Base-by-base conservation (phyloP, 2,113 vertebrate genomes). In the Callaeas wilsoni region DNA sequence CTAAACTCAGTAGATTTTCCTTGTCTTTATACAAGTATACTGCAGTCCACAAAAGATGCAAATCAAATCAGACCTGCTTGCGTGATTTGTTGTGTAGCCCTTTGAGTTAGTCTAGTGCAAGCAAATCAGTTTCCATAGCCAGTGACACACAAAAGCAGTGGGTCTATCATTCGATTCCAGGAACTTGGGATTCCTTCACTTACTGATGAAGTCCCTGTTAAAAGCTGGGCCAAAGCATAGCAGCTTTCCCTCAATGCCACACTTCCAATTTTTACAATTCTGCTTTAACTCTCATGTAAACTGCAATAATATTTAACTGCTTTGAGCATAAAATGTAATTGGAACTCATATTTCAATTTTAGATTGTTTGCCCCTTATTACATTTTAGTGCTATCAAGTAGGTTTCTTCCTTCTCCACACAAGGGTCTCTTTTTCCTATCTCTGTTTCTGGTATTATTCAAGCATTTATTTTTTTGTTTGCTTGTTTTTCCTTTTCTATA, bases 301-400 rank as follows among this genome's bases (percentile, higher is more conserved):
- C n/a, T 19, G n/a, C 73, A 84, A 75, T 93, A 71, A 87, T 89
- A 86, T 92, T 89, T 90, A 96, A 92, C 88, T 84, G 57, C 88
- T 94, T 93, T 84, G 74, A 95, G 53, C 69, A 84, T 86, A 90
- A 95, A 93, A 81, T 75, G 60, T 78, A 89, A 96, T 87, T 96
- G 91, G 77, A 96, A 90, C 16, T 78, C 4, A 47, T 92, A 44
- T 71, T 80, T 93, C 71, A 91, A 2, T 87, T 96, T 93, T 87
- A 91, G 52, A 13, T 84, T 84, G 74, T 84, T 93, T 78, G 37
- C 33, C 67, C 65, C 53, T 87, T 82, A 82, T 75, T 84, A 46
- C 65, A 50, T 76, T 90, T 90, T 41, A 78, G 32, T 57, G 27
- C n/a, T 74, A 35, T 77, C 39, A 37, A 81, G 65, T 39, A 89